Evolutionary conservation across 2,113 vertebrate species (phyloP).

Genomic region (Serinus canaria): DNA sequence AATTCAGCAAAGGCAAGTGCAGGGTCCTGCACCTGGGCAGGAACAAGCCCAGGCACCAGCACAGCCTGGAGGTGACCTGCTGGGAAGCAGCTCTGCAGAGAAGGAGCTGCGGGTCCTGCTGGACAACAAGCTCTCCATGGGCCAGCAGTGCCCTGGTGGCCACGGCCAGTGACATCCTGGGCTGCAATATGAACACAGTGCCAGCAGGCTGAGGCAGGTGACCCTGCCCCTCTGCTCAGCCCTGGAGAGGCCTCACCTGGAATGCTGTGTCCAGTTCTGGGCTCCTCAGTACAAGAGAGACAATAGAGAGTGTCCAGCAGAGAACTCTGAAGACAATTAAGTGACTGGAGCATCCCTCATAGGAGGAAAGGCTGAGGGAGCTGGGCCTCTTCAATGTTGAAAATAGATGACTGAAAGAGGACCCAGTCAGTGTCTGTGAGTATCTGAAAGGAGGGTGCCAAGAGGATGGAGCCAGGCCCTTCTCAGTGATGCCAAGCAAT

Average conservation of each 20-base stretch:
- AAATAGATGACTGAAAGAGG: neutral
- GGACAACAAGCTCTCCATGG: neutral
- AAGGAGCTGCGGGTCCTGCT: neutral
- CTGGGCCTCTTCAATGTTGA: neutral
- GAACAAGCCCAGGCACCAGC: neutral
- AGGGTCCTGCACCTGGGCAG: neutral
- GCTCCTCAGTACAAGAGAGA: neutral
- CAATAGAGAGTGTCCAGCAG: neutral
- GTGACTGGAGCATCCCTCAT: too few species aligned
- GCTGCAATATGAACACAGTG: rapidly evolving
- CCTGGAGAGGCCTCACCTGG: neutral
- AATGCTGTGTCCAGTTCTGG: neutral
- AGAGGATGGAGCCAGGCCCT: neutral
- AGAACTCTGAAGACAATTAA: neutral
- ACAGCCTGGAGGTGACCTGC: neutral
- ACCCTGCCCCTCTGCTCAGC: neutral
- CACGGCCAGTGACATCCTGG: neutral
- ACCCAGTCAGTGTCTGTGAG: neutral
- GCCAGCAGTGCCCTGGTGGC: neutral
- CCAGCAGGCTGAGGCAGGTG: neutral
- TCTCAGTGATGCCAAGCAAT: neutral
- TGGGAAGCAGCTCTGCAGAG: neutral
- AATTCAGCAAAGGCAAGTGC: neutral
- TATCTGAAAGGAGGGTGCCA: neutral
- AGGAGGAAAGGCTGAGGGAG: neutral